Evolutionary conservation across 2,888 invertebrate genomes (phyloP), one percentile per base, ranked within the genome.

Genomic region (Eupithecia dodoneata): DNA sequence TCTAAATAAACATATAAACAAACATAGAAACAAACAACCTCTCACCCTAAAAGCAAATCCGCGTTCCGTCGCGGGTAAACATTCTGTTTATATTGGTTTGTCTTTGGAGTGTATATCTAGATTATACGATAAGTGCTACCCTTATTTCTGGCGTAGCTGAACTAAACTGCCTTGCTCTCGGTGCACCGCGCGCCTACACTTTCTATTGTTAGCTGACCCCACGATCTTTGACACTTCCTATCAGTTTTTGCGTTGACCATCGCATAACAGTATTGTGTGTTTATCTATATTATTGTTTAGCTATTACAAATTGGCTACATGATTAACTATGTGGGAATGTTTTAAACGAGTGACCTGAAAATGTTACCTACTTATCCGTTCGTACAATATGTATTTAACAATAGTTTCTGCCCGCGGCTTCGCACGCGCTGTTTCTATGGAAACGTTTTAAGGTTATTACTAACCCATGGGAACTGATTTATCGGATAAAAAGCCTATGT

Each of bases 241-340:
- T 87, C 85, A 78, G 79, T 81, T 83, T 85, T 82, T 77, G 77
- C 75, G 79, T 75, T 70, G 74, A 84, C 83, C 84, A 84, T 88
- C 91, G 92, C 92, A 90, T 91, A 89, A 85, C 88, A 84, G 88
- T 88, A 73, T 4, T 84, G 79, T 82, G 76, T 86, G 84, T 91
- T 89, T 88, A 88, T 86, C 84, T 87, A 81, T 86, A 87, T 86
- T 78, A 83, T 84, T 85, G 85, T 85, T 85, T 86, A 49, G 73
- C n/a, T 15, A 63, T 71, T 66, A 72, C 76, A 76, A 76, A 81
- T 81, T 76, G 78, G 67, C 59, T 59, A 18, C 15, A 76, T 82
- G 83, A 84, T 82, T 83, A 80, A 80, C 81, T 41, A 71, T 83
- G 80, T 82, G 79, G 72, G 81, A 81, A 76, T 63, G 42, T 73